Conservation (phyloP, 2,113 vertebrate genomes). For the Sus scrofa region T2T-Sscrofa CM000813.6:108173001-108173500, state of each 20-base stretch:
- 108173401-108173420: not conserved
- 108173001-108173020: not conserved
- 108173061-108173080: not conserved
- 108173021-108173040: not conserved
- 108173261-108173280: not conserved
- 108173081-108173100: conserved; percentile 31
- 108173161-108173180: not conserved
- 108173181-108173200: not conserved
- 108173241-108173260: not conserved
- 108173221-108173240: conserved; percentile 24
- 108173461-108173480: not conserved
- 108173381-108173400: not conserved
- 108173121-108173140: not conserved
- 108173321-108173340: not conserved
- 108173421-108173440: not conserved
- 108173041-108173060: not conserved
- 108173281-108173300: not conserved
- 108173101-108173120: not conserved
- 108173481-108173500: not conserved
- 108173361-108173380: not conserved
- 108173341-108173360: not conserved
- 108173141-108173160: not conserved
- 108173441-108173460: not conserved
- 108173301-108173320: not conserved
- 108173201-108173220: not conserved